Conservation (phyloP, 2,888 invertebrate genomes). For the Dynastes grantii region DNA sequence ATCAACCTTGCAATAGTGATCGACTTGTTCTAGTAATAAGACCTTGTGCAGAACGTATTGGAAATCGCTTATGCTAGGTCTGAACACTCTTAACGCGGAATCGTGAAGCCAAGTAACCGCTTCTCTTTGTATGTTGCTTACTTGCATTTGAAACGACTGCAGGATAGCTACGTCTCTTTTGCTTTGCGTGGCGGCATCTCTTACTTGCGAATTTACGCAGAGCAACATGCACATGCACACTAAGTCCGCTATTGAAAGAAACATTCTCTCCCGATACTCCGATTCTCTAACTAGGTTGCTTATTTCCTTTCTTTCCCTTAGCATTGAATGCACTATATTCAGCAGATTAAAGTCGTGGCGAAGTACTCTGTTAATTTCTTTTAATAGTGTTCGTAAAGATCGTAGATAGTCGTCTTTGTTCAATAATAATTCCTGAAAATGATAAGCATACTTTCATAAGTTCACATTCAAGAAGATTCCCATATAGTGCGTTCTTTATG, state of each 20-base stretch:
- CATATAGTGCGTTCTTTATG: no score
- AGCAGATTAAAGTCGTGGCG: slow-evolving; percentile 86
- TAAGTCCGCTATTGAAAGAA: slow-evolving; percentile 87
- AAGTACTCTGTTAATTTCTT: slow-evolving; percentile 91
- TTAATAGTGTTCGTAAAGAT: slow-evolving; percentile 86
- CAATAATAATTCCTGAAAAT: slow-evolving; percentile 83
- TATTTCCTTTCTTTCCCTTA: slow-evolving; percentile 78
- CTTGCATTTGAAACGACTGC: slow-evolving; percentile 68
- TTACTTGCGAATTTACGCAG: slow-evolving; percentile 81
- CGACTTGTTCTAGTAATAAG: slow-evolving; percentile 83
- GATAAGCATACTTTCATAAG: neutral
- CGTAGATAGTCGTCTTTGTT: slow-evolving; percentile 93
- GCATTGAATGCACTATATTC: slow-evolving; percentile 85
- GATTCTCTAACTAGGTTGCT: slow-evolving; percentile 76
- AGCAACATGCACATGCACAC: slow-evolving; percentile 89
- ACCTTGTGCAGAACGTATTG: slow-evolving; percentile 86
- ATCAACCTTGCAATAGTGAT: slow-evolving; percentile 86
- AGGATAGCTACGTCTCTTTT: slow-evolving; percentile 72
- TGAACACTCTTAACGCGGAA: slow-evolving; percentile 82
- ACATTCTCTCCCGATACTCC: slow-evolving; percentile 87
- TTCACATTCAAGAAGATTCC: no score
- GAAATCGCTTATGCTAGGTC: slow-evolving; percentile 81
- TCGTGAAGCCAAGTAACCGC: slow-evolving; percentile 92
- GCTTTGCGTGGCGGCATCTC: slow-evolving; percentile 76
- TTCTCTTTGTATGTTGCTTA: slow-evolving; percentile 84